A percentile compares a stretch with the other conserved stretches of the same genome.
phyloP scores from a whole-genome alignment of 2,888 invertebrate genomes.

The Drosophila algonquin region DNA sequence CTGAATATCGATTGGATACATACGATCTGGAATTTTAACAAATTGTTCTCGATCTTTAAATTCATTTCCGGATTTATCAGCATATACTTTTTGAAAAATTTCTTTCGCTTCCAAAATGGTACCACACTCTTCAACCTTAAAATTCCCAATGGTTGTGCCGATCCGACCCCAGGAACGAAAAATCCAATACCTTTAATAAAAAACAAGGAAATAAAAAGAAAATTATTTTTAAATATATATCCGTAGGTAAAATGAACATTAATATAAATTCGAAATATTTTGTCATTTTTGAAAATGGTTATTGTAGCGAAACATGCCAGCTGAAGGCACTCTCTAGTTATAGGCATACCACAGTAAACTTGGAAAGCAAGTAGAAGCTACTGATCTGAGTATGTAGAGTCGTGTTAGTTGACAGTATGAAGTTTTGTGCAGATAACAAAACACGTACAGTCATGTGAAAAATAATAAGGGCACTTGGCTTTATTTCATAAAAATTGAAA shows the following conservation, averaged over 20 bases:
- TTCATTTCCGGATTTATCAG: constrained; percentile 92
- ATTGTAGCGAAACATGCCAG: too few relatives aligned
- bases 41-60: constrained; percentile 90
- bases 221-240: background rate
- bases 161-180: constrained; percentile 98
- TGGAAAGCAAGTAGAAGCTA: too few relatives aligned
- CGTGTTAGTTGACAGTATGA: too few relatives aligned
- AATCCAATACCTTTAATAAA: constrained; percentile 87
- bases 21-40: constrained; percentile 87
- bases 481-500: too few relatives aligned
- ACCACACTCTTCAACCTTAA: constrained; percentile 86
- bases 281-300: too few relatives aligned
- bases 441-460: too few relatives aligned
- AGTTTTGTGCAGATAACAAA: too few relatives aligned
- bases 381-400: too few relatives aligned
- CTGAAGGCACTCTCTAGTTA: too few relatives aligned
- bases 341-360: too few relatives aligned
- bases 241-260: background rate
- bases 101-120: constrained; percentile 86
- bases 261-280: too few relatives aligned
- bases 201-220: background rate
- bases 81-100: constrained; percentile 87
- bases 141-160: constrained; percentile 95
- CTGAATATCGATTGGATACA: constrained; percentile 93
- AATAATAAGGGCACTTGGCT: too few relatives aligned